Conservation (phyloP, 2,888 invertebrate species). For the Ornithoptera priamus region DNA sequence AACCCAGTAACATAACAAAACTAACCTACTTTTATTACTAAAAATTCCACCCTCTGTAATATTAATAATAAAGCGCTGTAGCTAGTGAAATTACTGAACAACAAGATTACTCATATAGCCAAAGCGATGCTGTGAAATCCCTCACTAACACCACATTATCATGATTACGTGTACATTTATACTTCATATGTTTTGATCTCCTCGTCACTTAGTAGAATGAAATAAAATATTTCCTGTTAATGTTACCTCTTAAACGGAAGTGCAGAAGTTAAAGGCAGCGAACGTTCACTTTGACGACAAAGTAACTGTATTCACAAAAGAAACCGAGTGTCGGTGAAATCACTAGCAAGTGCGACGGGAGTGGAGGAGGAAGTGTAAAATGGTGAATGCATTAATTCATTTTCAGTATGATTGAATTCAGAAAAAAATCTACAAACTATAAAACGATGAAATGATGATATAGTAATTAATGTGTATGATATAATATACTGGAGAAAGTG, state of each 20-base stretch:
- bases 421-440: not conserved
- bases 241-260: not conserved
- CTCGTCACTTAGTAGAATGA: not conserved
- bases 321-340: not conserved
- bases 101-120: too few species aligned
- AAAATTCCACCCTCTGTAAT: too few species aligned
- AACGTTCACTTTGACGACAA: conserved; percentile 9
- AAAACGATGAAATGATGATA: too few species aligned
- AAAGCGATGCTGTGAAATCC: too few species aligned
- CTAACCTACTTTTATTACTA: too few species aligned
- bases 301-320: conserved; percentile 4
- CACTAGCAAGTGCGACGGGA: not conserved
- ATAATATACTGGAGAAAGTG: too few species aligned
- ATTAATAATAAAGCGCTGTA: too few species aligned
- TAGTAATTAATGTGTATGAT: too few species aligned
- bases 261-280: not conserved
- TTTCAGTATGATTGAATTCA: not conserved
- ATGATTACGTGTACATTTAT: not conserved
- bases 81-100: too few species aligned
- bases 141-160: not conserved
- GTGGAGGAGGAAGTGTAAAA: not conserved
- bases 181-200: not conserved
- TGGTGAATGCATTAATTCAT: not conserved
- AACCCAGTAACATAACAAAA: too few species aligned
- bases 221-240: not conserved